Conservation (phyloP, 2,888 invertebrate genomes). For the Gymnoscelis rufifasciata region DNA sequence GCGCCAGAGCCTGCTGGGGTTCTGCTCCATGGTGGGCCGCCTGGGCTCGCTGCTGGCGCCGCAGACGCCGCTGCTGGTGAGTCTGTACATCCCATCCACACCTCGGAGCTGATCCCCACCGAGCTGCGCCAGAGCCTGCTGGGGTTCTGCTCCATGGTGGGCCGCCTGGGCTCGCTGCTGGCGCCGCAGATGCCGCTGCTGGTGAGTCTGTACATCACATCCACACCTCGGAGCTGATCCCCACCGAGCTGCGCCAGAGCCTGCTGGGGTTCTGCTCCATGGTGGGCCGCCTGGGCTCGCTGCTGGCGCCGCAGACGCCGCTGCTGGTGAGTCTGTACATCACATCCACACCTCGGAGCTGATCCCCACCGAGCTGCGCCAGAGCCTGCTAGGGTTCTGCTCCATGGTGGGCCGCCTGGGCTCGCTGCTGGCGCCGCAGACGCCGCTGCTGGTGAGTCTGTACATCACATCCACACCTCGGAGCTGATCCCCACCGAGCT, state of each 20-base stretch:
- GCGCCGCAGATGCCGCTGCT: conserved; percentile 83
- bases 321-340: conserved; percentile 80
- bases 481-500: conserved; percentile 84
- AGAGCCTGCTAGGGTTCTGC: conserved; percentile 81
- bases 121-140: conserved; percentile 80
- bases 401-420: conserved; percentile 83
- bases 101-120: conserved; percentile 84
- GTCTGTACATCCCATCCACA: conserved; percentile 77
- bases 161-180: conserved; percentile 81
- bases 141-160: conserved; percentile 82
- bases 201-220: conserved; percentile 78
- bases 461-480: conserved; percentile 80
- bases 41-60: conserved; percentile 83
- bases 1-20: conserved; percentile 80
- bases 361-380: conserved; percentile 82
- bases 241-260: conserved; percentile 81
- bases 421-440: conserved; percentile 82
- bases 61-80: conserved; percentile 82
- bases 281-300: conserved; percentile 81
- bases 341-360: conserved; percentile 82
- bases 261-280: conserved; percentile 82
- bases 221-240: conserved; percentile 84
- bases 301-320: conserved; percentile 83
- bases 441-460: conserved; percentile 81
- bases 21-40: conserved; percentile 82